Evolutionary conservation across 2,113 vertebrate genomes (phyloP), one percentile per base, ranked within the genome.

Genomic region (Sceloporus tristichus): DNA sequence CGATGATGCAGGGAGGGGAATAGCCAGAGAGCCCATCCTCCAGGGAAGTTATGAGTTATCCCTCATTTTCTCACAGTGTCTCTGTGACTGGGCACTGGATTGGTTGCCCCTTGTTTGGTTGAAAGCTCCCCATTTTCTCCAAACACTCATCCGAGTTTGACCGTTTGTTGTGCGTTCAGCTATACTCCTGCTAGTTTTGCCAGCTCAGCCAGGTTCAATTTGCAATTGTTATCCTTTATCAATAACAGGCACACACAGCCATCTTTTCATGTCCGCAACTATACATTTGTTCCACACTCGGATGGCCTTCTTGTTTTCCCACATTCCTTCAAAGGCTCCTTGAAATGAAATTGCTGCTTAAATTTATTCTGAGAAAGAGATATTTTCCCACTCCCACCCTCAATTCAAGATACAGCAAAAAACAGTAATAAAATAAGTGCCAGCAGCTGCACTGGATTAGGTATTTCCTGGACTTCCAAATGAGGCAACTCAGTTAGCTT

Each of bases 261-360:
- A 27, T 9, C 10, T 4, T 21, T 13, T n/a, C 8, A 1, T 2
- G 81, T 48, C 38, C 65, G 21, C 34, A 66, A 42, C 0, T 0
- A 18, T 56, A 2, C 0, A 2, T 86, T 59, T 6, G 62, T 42
- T 25, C 73, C 23, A 2, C 4, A 29, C 4, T 54, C 70, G 59
- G 66, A 53, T 40, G 23, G 29, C n/a, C 5, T 11, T 66, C 62
- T 25, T 84, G 48, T 2, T 90, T 85, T 48, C 42, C 29, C 38
- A 53, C 75, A 79, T 83, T 68, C 84, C 79, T 54, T 38, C 14
- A 23, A 19, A 21, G 0, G 42, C 0, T 0, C 34, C 76, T 38
- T 2, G 56, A 48, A 14, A 82, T 8, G 68, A 77, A 73, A 38
- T 40, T 83, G 5, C 77, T 80, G 29, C 65, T 86, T 40, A 27